These are phyloP conservation scores for Ganaspis sp. DNA, from an alignment of 1,140 invertebrate species.

Conservation along the genomic window DNA sequence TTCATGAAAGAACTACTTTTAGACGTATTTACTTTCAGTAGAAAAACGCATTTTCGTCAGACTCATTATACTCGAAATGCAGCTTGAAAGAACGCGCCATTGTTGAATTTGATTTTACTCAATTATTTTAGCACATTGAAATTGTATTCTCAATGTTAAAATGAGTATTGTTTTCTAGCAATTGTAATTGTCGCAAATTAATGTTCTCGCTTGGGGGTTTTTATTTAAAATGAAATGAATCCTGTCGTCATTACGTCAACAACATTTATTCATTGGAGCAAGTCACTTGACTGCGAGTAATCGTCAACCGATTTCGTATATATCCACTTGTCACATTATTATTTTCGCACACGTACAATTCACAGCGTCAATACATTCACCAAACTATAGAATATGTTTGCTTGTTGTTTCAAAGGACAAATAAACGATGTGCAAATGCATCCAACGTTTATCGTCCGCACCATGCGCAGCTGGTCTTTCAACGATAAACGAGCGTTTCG, in stretches of 20 bases:
- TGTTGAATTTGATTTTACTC: too few relatives aligned
- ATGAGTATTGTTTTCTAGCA: neutral
- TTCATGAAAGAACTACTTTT: too few relatives aligned
- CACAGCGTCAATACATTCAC: neutral
- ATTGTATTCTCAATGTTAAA: neutral
- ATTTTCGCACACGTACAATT: neutral
- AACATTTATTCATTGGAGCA: slow-evolving; percentile 21
- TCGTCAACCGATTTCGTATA: slow-evolving; percentile 25
- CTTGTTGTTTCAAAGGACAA: slow-evolving; percentile 37
- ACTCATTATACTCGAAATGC: too few relatives aligned
- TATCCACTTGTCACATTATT: slow-evolving; percentile 25
- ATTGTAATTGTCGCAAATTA: slow-evolving; percentile 20
- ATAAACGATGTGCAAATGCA: slow-evolving; percentile 41
- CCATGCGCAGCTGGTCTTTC: slow-evolving; percentile 31
- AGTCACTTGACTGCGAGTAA: slow-evolving; percentile 26
- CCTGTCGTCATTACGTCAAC: slow-evolving; percentile 14
- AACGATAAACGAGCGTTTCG: slow-evolving; percentile 36
- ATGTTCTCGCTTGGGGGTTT: neutral
- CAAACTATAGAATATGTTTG: slow-evolving; percentile 29
- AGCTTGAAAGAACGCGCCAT: too few relatives aligned
- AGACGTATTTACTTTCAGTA: too few relatives aligned
- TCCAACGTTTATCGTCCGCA: slow-evolving; percentile 32
- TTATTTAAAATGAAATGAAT: slow-evolving; percentile 24
- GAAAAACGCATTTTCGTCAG: too few relatives aligned
- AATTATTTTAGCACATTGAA: neutral